Evolutionary conservation across 2,113 vertebrate species (phyloP).

Genomic region (Lycocorax pyrrhopterus): DNA sequence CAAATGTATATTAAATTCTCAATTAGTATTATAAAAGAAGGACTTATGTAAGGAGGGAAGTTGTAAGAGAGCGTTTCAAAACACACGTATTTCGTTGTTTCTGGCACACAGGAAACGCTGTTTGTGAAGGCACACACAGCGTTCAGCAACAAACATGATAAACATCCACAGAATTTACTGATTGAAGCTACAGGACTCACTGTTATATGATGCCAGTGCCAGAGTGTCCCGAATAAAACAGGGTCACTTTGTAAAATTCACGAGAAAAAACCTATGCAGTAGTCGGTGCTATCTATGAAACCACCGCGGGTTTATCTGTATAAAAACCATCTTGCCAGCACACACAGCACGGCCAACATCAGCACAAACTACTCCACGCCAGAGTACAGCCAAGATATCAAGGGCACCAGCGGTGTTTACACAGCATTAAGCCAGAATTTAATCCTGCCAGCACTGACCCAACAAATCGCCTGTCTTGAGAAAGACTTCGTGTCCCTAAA

Average conservation of each 20-base stretch:
- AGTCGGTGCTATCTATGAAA: neutral
- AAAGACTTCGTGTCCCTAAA: neutral
- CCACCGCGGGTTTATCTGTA: fast-evolving
- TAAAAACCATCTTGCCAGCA: neutral
- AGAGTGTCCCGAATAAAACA: neutral
- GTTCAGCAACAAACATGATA: neutral
- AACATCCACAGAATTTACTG: neutral
- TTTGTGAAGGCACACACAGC: neutral
- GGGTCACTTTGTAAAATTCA: neutral
- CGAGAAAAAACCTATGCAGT: neutral
- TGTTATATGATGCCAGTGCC: neutral
- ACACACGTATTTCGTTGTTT: neutral
- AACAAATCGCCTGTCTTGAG: neutral
- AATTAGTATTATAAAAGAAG: neutral
- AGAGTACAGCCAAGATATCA: neutral
- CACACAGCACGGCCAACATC: neutral
- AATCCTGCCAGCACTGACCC: neutral
- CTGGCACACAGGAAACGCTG: neutral
- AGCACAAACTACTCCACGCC: neutral
- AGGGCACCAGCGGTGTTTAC: neutral
- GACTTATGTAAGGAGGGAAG: neutral
- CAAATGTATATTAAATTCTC: neutral
- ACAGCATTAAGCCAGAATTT: neutral
- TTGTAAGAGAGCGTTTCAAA: neutral
- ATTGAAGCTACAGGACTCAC: neutral